Base-by-base conservation (phyloP, 1,140 invertebrate genomes). In the Phymastichus coffea region DNA sequence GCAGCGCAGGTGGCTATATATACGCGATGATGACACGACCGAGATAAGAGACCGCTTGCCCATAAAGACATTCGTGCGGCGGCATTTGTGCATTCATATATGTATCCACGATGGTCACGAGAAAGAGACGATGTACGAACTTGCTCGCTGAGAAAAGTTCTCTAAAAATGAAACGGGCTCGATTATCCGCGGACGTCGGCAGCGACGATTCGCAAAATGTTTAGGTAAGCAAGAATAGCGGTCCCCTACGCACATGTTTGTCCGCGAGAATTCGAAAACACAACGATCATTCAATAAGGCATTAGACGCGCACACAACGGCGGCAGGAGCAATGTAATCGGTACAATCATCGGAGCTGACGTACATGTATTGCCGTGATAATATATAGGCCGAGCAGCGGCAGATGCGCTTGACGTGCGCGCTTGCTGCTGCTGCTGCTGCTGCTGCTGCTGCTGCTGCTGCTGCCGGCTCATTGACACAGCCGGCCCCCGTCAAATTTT, bases 401-500 rank as follows among this genome's bases (percentile, higher is more conserved):
- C 75, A 75, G 74, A 76, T 76, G 74, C 60, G 20, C 49, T 1
- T 10, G 19, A n/a, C 12, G 2, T 15, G 37, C 15, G 22, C 15
- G 17, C 40, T 10, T 47, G 25, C 20, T 40, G 20, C 6, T 9
- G 8, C 10, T 20, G 3, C 7, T n/a, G 4, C 4, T 10, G 7
- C 17, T 43, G 40, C 17, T 19, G 40, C 68, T 65, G 68, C 63
- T 68, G 60, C 66, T 64, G 68, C 64, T 28, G 66, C 72, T 70
- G 76, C 69, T 69, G 60, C 66, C 66, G 70, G 70, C 66, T 68
- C 71, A 75, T 76, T 78, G 75, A 78, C 75, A 70, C 69, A 62
- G 62, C 58, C 57, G n/a, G n/a, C 74, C 72, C 73, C 68, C 72
- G 69, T 78, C 75, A 76, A 78, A 77, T 76, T 78, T 78, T 76